Base-by-base conservation (phyloP, 2,888 invertebrate genomes). In the Limnephilus marmoratus region DNA sequence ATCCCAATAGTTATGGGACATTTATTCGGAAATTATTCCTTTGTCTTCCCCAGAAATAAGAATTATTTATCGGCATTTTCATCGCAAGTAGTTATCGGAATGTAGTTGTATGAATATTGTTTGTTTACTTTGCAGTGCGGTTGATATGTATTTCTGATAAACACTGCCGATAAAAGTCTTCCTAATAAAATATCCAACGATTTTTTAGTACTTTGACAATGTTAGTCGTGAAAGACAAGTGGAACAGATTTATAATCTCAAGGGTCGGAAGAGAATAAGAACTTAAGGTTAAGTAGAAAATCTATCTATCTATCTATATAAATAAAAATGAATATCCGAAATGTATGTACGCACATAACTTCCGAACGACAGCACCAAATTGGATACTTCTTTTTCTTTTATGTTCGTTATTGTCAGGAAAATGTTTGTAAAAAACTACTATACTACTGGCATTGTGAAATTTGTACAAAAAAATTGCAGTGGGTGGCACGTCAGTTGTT, bases 1-100 rank as follows among this genome's bases (percentile, higher is more conserved):
- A 31, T 34, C 31, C 82, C 82, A 82, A 82, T 34, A 82, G 82
- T 82, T 82, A 82, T 82, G 82, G 29, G 82, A 82, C 82, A 82
- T 82, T 82, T 34, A 82, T 82, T 34, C 18, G 82, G 18, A 82
- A 82, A 82, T 82, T 82, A 82, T 82, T 82, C 82, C 34, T 34
- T 34, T 82, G 82, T 82, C 18, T 82, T 82, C 15, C 82, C 24
- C 68, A 68, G 68, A 68, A 68, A n/a, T 24, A 68, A 68, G 68
- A 68, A 68, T 9, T 24, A 68, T 68, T 68, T n/a, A n/a, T 68
- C 24, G 68, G 2, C n/a, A 12, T 82, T 82, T 82, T 29, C 34
- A 82, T 82, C 82, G 15, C 12, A 82, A 82, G 82, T 82, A 34
- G 82, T 82, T 34, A 13, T 34, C 34, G 82, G 82, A 82, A 82